These are phyloP conservation scores for Rhodophaea formosa DNA, from an alignment of 2,888 invertebrate genomes.

Conservation along the genomic window DNA sequence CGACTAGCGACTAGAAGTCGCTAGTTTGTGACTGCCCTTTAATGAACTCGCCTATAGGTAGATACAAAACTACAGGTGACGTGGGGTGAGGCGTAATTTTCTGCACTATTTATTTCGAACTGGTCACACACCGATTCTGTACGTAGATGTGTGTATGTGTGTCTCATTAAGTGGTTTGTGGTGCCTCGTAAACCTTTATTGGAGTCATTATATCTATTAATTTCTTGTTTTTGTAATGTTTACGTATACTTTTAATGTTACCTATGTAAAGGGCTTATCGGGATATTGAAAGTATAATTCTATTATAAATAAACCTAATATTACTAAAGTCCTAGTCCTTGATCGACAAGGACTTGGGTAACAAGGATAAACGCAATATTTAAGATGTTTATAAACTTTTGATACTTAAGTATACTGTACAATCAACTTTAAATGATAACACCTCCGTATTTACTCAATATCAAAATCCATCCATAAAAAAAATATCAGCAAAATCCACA, in stretches of 20 bases:
- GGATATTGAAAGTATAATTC: too few relatives aligned
- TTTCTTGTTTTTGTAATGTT: neutral
- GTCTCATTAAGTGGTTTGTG: constrained; percentile 34
- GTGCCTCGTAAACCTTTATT: constrained; percentile 24
- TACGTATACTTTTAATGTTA: neutral
- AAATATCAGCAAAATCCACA: too few relatives aligned
- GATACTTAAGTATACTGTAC: too few relatives aligned
- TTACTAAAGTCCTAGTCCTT: too few relatives aligned
- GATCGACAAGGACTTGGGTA: too few relatives aligned
- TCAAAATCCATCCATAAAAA: too few relatives aligned
- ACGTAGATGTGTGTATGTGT: constrained; percentile 26
- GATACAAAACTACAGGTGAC: neutral
- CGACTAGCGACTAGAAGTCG: neutral
- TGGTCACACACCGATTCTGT: constrained; percentile 49
- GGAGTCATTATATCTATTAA: constrained; percentile 15
- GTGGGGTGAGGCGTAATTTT: constrained; percentile 46
- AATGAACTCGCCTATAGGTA: neutral
- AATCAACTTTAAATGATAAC: too few relatives aligned
- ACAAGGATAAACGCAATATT: too few relatives aligned
- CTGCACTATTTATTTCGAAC: constrained; percentile 61
- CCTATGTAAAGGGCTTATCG: too few relatives aligned
- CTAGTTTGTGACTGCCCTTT: constrained; percentile 1
- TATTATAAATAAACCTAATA: too few relatives aligned
- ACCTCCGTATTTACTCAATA: too few relatives aligned
- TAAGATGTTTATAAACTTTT: too few relatives aligned